Base-by-base conservation (phyloP, 2,797 vertebrate species). In the Catharus ustulatus region DNA sequence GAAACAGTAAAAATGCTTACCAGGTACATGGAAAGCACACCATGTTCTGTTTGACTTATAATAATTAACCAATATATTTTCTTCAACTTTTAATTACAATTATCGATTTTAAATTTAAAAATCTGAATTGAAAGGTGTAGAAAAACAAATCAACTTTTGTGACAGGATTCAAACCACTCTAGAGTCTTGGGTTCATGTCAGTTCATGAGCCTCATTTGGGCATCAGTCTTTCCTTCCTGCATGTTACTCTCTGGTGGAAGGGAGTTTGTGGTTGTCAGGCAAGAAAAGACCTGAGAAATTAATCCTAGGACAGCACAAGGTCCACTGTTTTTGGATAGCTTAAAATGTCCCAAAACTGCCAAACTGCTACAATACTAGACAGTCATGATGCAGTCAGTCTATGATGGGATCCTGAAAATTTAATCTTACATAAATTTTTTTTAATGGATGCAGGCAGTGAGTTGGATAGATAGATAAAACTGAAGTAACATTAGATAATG, bases 61-160 rank as follows among this genome's bases (percentile, higher is more conserved):
- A 10, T 43, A 64, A 61, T 55, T 42, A 73, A 26, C 11, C 13
- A 40, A 52, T 24, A 18, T 4, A 52, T 87, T 69, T 77, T 1
- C 9, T 90, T 74, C 40, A 62, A 11, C 9, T 71, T 82, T 74
- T 58, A 54, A n/a, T 22, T 66, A n/a, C 1, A 23, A n/a, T 54
- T 0, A 0, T 9, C 3, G 0, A 17, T 54, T 78, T 75, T 24
- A 52, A 15, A 23, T 30, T 36, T 42, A 6, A 69, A 84, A 77
- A 77, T 61, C 38, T 78, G 15, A 84, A 29, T n/a, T 57, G 9
- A 40, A 15, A 84, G 11, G 13, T 1, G 0, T 13, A 61, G 11
- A 27, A 69, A 87, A 87, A 20, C 5, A 36, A 40, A 46, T 29
- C 30, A 36, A 58, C 2, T 54, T 57, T 42, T 45, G 29, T 29